Base-by-base conservation (phyloP, 1,140 invertebrate genomes). In the Leucophenga varia region DNA sequence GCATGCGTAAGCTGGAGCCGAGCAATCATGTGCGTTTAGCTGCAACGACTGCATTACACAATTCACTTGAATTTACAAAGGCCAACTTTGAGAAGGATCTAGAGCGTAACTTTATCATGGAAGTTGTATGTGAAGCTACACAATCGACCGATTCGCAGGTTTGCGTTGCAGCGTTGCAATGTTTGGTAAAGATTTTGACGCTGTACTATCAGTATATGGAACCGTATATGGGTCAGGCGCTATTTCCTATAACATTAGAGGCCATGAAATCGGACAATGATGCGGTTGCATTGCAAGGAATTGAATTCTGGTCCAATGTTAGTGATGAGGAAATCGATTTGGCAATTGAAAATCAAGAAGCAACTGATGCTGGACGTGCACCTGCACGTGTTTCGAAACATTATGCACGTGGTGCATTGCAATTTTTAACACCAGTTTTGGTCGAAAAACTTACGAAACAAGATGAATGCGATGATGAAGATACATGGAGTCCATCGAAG, bases 271-370 rank as follows among this genome's bases (percentile, higher is more conserved):
- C 90, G 30, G 91, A 95, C 34, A 86, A 89, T 47, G 95, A 98
- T 79, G 94, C 98, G 57, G 89, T 99, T 35, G 88, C 94, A 19
- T 80, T 99, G 31, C 97, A 99, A 79, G 97, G 97, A 55, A 99
- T 99, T 77, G 97, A 99, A 77, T 99, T 99, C 79, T 99, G 97
- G 97, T 99, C 96, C 0, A 98, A 97, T 71, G 96, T 99, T 1
- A 97, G 96, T 69, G 97, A 99, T 79, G 97, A 98, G 79, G 97
- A 99, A 80, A 92, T 98, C 19, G 95, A 98, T 78, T 79, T 99
- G 52, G 86, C 90, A 3, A 93, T 97, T 73, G 95, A 98, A 77
- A 90, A 91, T 54, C 87, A 88, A 31, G 97, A 99, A 80, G 95
- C 95, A 21, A 80, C 81, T 21, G 95, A 99, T 77, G 84, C 87